Evolutionary conservation across 1,140 invertebrate species (phyloP).

Genomic region (Eriocheir sinensis): DNA sequence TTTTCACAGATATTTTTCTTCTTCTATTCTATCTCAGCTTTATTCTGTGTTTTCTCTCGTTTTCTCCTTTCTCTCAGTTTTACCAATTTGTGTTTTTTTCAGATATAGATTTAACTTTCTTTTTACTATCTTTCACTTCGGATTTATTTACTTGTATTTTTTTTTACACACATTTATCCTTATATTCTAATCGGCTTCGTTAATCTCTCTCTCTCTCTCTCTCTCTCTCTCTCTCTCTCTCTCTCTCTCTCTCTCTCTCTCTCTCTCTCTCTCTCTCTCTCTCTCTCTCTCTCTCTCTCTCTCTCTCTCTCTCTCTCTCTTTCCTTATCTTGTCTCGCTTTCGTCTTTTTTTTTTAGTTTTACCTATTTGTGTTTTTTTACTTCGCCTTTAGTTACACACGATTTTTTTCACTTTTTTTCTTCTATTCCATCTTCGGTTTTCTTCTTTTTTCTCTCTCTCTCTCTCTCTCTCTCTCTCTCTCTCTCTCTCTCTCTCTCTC

Average conservation of each 20-base stretch:
- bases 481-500: neutral
- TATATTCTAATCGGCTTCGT: neutral
- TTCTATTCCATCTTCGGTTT: neutral
- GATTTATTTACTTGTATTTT: too few relatives aligned
- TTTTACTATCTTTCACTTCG: too few relatives aligned
- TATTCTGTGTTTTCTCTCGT: too few relatives aligned
- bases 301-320: slow-evolving; percentile 55
- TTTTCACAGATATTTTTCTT: too few relatives aligned
- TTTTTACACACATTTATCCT: too few relatives aligned
- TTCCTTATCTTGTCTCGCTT: neutral
- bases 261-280: slow-evolving; percentile 53
- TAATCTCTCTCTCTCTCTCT: neutral
- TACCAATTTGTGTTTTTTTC: too few relatives aligned
- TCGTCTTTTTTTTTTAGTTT: too few relatives aligned
- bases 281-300: slow-evolving; percentile 36
- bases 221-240: neutral
- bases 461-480: neutral
- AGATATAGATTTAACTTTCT: too few relatives aligned
- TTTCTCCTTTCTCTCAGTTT: too few relatives aligned
- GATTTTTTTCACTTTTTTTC: neutral
- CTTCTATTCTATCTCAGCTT: too few relatives aligned
- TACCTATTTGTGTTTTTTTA: too few relatives aligned
- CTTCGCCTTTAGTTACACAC: neutral
- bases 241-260: slow-evolving; percentile 52
- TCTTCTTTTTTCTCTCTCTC: neutral